These are phyloP conservation scores for Chaenogobius annularis DNA, from an alignment of 2,113 vertebrate genomes.

Conservation along the genomic window DNA sequence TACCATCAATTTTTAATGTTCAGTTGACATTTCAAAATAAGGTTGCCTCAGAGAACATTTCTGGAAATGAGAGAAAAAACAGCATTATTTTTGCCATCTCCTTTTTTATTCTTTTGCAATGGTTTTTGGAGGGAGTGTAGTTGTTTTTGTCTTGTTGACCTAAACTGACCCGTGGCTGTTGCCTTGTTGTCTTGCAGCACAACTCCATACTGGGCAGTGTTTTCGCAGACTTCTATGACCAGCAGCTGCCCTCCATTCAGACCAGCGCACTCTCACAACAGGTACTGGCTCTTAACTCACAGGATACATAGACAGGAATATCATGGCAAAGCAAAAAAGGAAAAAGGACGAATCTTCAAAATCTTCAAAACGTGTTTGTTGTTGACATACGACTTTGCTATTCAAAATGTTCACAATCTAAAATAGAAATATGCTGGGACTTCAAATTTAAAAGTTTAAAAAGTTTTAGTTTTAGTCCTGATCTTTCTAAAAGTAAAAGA, in stretches of 20 bases:
- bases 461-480: too few relatives aligned
- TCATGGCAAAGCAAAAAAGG: too few relatives aligned
- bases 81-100: background rate
- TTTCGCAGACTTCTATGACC: conserved; percentile 92
- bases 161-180: background rate
- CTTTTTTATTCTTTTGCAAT: conserved; percentile 10
- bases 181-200: conserved; percentile 80
- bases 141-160: background rate
- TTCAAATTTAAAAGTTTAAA: too few relatives aligned
- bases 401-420: too few relatives aligned
- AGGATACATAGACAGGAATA: too few relatives aligned
- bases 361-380: too few relatives aligned
- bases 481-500: too few relatives aligned
- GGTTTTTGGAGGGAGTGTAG: background rate
- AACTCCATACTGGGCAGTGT: conserved; percentile 88
- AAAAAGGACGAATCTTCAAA: too few relatives aligned
- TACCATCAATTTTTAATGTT: too few relatives aligned
- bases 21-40: background rate
- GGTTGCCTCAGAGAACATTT: background rate
- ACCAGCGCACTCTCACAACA: conserved; percentile 91
- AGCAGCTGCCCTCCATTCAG: conserved; percentile 91
- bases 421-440: too few relatives aligned
- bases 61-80: background rate
- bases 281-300: conserved; percentile 71
- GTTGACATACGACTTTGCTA: too few relatives aligned